These are phyloP conservation scores for Eledona agricola DNA, from an alignment of 2,888 invertebrate species.

Conservation along the genomic window DNA sequence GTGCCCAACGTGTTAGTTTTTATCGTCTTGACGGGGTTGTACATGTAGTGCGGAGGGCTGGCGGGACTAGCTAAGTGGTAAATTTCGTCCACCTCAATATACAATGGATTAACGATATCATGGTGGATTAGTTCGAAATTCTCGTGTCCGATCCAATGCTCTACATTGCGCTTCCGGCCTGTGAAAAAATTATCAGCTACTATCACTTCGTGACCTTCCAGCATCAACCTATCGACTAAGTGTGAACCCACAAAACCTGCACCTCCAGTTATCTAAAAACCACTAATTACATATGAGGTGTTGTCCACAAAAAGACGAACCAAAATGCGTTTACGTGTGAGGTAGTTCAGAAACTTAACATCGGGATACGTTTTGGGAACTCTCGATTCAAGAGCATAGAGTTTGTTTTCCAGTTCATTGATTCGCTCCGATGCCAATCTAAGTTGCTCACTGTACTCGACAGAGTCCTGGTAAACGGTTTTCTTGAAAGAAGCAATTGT, in stretches of 20 bases:
- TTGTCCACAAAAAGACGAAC: too few species aligned
- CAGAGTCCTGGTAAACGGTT: conserved; percentile 38
- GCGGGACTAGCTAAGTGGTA: conserved; percentile 99
- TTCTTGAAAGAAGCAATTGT: conserved; percentile 7
- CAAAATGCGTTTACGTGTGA: conserved; percentile 90
- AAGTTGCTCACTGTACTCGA: conserved; percentile 55
- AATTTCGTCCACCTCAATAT: conserved; percentile 97
- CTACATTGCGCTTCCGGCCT: conserved; percentile 94
- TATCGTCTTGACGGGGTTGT: conserved; percentile 98
- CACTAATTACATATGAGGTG: neutral
- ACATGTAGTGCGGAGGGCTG: conserved; percentile 99
- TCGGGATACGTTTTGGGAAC: conserved; percentile 87
- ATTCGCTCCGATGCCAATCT: conserved; percentile 72
- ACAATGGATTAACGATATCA: conserved; percentile 97
- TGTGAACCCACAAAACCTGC: conserved; percentile 99
- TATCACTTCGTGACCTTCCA: conserved; percentile 94
- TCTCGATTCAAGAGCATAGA: conserved; percentile 75
- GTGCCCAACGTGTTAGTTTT: conserved; percentile 98
- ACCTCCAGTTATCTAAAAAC: conserved; percentile 85
- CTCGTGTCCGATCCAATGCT: conserved; percentile 98
- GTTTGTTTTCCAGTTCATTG: conserved; percentile 75
- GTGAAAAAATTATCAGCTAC: conserved; percentile 99
- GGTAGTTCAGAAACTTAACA: conserved; percentile 91
- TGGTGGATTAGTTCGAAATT: conserved; percentile 99
- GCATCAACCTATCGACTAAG: conserved; percentile 94